These are phyloP conservation scores for Melanophora roralis DNA, from an alignment of 2,888 invertebrate species.

Conservation along the genomic window DNA sequence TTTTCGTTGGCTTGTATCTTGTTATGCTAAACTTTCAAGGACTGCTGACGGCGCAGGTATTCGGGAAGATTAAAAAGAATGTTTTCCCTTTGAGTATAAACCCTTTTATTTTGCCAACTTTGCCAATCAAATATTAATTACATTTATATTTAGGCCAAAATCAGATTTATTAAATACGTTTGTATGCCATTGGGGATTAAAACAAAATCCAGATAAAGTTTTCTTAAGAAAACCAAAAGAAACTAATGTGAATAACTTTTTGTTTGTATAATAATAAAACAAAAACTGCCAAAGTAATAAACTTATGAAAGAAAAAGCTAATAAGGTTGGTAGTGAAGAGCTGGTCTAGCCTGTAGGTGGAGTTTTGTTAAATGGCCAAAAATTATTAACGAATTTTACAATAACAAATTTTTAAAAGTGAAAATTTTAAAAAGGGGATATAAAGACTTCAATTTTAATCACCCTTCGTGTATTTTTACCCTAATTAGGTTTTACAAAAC, in stretches of 20 bases:
- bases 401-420: no score
- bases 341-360: no score
- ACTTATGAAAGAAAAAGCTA: no score
- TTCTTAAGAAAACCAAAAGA: not conserved
- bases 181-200: not conserved
- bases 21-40: not conserved
- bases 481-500: not conserved
- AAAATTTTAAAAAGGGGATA: no score
- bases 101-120: conserved; percentile 6
- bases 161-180: conserved; percentile 7
- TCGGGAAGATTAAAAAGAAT: not conserved
- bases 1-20: not conserved
- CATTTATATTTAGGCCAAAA: conserved; percentile 12
- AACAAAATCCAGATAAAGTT: not conserved
- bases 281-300: no score
- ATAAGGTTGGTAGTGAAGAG: no score
- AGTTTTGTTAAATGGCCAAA: no score
- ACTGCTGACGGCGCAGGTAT: not conserved
- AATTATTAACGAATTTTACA: no score
- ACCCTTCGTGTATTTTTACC: no score
- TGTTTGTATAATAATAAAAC: no score
- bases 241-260: not conserved
- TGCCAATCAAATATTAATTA: conserved; percentile 39
- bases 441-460: no score
- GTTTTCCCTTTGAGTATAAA: not conserved